Evolutionary conservation across 2,888 invertebrate genomes (phyloP).

Genomic region (Cancer borealis): DNA sequence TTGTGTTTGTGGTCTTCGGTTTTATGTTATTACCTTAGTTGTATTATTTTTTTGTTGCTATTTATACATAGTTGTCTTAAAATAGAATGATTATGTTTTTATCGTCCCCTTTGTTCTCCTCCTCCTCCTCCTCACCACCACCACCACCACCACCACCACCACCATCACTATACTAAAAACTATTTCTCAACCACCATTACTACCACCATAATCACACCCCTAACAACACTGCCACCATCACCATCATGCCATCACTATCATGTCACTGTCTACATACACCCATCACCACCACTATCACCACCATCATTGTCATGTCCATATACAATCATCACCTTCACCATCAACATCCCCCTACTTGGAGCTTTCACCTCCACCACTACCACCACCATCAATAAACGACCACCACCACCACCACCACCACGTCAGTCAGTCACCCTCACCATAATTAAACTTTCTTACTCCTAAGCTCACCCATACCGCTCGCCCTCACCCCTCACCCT

Average conservation of each 20-base stretch:
- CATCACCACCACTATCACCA: not conserved
- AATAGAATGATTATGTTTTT: not conserved
- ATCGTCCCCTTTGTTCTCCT: no score
- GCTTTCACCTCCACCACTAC: not conserved
- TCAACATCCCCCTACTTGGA: not conserved
- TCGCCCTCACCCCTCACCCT: not conserved
- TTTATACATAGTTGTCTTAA: not conserved
- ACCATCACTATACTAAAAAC: not conserved
- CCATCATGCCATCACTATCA: not conserved
- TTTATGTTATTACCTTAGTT: no score
- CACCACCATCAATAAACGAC: not conserved
- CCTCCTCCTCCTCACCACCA: no score
- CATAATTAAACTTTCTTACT: not conserved
- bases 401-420: not conserved
- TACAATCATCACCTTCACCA: not conserved
- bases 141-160: not conserved
- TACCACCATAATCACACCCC: not conserved
- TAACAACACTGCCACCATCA: not conserved
- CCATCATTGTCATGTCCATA: not conserved
- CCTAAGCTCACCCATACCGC: not conserved
- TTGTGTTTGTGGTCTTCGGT: not conserved
- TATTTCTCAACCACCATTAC: not conserved
- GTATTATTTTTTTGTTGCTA: no score
- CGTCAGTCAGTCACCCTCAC: not conserved
- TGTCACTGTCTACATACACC: not conserved